Evolutionary conservation across 2,113 vertebrate species (phyloP).

Genomic region (Saguinus midas): DNA sequence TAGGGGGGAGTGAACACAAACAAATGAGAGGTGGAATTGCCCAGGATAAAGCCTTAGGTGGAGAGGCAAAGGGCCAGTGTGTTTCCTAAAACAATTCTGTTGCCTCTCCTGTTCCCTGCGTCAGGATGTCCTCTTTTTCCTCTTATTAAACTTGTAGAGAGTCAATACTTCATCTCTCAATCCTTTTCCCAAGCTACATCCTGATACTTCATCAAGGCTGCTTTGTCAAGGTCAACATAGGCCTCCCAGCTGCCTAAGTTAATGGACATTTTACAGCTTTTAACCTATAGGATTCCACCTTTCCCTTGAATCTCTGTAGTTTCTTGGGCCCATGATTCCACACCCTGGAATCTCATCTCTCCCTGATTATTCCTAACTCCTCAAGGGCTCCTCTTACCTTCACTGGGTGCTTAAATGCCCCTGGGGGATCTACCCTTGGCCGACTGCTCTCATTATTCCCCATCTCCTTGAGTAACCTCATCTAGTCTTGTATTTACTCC

Average conservation of each 20-base stretch:
- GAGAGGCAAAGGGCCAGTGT: not conserved
- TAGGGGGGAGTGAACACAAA: no score
- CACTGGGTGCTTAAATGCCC: not conserved
- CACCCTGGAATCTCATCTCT: not conserved
- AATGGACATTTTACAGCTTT: not conserved
- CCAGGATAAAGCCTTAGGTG: not conserved
- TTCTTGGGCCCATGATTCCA: not conserved
- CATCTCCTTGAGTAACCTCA: not conserved
- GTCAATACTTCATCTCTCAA: not conserved
- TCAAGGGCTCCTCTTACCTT: not conserved
- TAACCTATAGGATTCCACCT: not conserved
- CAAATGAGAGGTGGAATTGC: not conserved
- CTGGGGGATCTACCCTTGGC: not conserved
- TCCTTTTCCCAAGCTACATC: not conserved
- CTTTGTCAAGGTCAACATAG: not conserved
- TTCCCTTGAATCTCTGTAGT: not conserved
- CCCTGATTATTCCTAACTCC: not conserved
- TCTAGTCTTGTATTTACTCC: not conserved
- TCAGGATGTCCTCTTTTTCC: not conserved
- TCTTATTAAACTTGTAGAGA: not conserved
- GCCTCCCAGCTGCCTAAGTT: not conserved
- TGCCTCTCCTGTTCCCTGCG: not conserved
- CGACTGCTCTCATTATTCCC: not conserved
- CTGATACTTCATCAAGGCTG: not conserved
- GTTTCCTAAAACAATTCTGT: not conserved